These are phyloP conservation scores for Spea multiplicata DNA, from an alignment of 2,113 vertebrate species.

Conservation along the genomic window DNA sequence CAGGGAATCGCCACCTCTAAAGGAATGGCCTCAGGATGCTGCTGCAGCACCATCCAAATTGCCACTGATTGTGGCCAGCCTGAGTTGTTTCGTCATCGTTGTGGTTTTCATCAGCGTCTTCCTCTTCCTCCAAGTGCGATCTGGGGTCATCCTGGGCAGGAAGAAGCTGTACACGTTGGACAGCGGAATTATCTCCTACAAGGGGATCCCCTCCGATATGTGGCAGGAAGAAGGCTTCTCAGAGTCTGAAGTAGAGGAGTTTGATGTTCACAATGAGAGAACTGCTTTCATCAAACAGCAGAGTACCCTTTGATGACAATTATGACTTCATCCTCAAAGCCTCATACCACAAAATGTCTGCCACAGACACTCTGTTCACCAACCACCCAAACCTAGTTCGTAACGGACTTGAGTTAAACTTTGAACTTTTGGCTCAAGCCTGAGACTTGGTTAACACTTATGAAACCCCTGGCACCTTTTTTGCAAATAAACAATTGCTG, in stretches of 20 bases:
- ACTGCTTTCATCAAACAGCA: slow-evolving; percentile 99
- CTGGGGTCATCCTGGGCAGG: slow-evolving; percentile 70
- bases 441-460: slow-evolving; percentile 1
- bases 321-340: neutral
- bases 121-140: slow-evolving; percentile 85
- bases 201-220: slow-evolving; percentile 84
- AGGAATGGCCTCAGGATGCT: slow-evolving; percentile 47
- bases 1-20: slow-evolving; percentile 72
- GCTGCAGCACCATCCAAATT: slow-evolving; percentile 60
- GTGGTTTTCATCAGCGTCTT: slow-evolving; percentile 83
- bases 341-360: neutral
- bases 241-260: slow-evolving; percentile 87
- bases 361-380: slow-evolving; percentile 4
- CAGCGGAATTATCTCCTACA: slow-evolving; percentile 83
- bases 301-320: slow-evolving; percentile 88
- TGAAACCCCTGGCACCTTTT: neutral
- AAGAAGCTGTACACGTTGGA: slow-evolving; percentile 80
- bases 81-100: slow-evolving; percentile 86
- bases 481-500: neutral
- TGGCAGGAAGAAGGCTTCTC: slow-evolving; percentile 87
- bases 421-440: neutral
- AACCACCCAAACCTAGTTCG: neutral
- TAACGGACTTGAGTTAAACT: slow-evolving; percentile 3
- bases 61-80: slow-evolving; percentile 77
- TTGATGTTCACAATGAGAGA: slow-evolving; percentile 84